Evolutionary conservation across 2,888 invertebrate species (phyloP).

Genomic region (Scelioninae gen. 1): DNA sequence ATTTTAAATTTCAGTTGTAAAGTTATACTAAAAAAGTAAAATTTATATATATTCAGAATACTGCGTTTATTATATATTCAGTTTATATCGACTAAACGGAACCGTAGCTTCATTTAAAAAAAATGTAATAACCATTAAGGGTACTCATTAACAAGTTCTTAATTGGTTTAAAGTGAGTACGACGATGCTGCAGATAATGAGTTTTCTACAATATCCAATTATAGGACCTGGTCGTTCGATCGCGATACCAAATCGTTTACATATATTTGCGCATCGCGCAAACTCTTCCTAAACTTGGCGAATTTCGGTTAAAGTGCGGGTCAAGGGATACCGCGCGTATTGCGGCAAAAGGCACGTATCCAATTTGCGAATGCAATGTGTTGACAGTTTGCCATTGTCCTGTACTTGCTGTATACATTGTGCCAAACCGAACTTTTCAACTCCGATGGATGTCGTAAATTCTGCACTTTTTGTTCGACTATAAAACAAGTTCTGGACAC

Average conservation of each 20-base stretch:
- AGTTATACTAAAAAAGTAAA: neutral
- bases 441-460: conserved; percentile 32
- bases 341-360: neutral
- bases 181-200: conserved; percentile 1
- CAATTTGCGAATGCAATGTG: conserved; percentile 29
- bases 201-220: conserved; percentile 13
- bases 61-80: neutral
- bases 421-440: conserved; percentile 39
- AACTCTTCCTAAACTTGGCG: no score
- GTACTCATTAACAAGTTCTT: conserved; percentile 20
- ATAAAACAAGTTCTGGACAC: conserved; percentile 27
- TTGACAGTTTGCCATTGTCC: conserved; percentile 41
- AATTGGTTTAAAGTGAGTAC: conserved; percentile 17
- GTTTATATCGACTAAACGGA: neutral
- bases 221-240: neutral
- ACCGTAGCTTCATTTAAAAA: conserved; percentile 5
- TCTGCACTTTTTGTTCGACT: conserved; percentile 23
- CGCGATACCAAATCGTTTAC: neutral
- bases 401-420: conserved; percentile 24
- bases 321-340: neutral
- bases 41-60: neutral
- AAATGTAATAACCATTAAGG: conserved; percentile 5
- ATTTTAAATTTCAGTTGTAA: no score
- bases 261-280: neutral
- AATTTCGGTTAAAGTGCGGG: no score